A percentile compares a stretch with the other conserved stretches of the same genome.
Evolutionary conservation across 2,113 vertebrate genomes (phyloP).

Genomic region (Dryoscopus gambensis): DNA sequence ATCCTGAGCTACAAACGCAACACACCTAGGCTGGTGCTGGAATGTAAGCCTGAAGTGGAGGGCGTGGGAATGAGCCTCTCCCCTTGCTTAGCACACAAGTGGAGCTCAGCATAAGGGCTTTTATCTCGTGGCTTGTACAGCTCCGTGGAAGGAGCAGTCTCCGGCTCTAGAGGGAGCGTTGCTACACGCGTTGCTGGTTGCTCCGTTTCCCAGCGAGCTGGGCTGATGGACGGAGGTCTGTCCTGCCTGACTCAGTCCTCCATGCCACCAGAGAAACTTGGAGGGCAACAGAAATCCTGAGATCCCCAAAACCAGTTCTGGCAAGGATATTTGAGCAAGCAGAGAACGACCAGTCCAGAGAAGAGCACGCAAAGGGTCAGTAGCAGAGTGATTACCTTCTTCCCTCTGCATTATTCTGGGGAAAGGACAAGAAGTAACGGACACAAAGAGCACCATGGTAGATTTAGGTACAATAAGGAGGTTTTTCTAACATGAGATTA

Average conservation of each 20-base stretch:
- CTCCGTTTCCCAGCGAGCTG: background rate
- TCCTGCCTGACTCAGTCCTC: background rate
- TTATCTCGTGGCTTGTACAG: rapidly evolving
- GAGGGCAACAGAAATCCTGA: background rate
- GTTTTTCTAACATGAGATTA: background rate
- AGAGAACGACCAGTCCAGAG: background rate
- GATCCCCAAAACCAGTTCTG: rapidly evolving
- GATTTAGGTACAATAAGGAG: background rate
- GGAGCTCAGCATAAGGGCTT: background rate
- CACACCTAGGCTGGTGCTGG: rapidly evolving
- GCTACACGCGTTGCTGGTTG: rapidly evolving
- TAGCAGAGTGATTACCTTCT: background rate
- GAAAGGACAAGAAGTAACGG: background rate
- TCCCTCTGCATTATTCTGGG: background rate
- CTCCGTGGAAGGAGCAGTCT: background rate
- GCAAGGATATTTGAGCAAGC: background rate
- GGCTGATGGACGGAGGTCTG: background rate
- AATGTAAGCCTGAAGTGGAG: background rate
- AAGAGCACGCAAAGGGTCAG: background rate
- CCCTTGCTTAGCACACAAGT: rapidly evolving
- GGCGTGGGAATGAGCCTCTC: background rate
- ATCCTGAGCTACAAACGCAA: rapidly evolving
- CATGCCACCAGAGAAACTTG: background rate
- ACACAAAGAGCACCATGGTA: background rate
- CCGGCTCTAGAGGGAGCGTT: background rate